Conservation (phyloP, 2,113 vertebrate genomes). For the Prolemur simus region DNA sequence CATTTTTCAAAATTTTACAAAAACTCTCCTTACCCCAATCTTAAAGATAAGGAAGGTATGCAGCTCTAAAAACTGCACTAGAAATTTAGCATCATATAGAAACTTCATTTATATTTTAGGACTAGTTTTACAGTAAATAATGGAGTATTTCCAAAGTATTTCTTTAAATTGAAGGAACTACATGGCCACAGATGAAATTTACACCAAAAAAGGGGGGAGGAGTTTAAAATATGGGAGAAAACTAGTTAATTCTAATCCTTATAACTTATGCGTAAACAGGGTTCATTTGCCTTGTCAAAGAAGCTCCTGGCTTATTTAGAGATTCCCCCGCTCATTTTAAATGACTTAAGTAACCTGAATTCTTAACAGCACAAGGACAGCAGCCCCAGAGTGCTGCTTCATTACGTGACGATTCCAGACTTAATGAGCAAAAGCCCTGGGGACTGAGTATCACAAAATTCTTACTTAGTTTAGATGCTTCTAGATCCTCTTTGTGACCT, state of each 20-base stretch:
- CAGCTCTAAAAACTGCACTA: not conserved
- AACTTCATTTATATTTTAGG: not conserved
- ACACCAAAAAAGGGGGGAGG: not conserved
- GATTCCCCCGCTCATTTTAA: not conserved
- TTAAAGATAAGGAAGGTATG: not conserved
- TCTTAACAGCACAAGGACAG: not conserved
- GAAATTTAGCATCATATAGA: not conserved
- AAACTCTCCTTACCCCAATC: too few relatives aligned
- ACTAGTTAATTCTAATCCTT: not conserved
- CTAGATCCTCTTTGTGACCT: not conserved
- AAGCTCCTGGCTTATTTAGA: not conserved
- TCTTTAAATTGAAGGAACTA: constrained; percentile 12
- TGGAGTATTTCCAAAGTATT: not conserved
- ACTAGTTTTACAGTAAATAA: not conserved
- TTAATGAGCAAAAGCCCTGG: not conserved
- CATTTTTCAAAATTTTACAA: not conserved
- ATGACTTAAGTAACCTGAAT: not conserved
- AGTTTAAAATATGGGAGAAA: not conserved
- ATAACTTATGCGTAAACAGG: not conserved
- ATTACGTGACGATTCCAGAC: not conserved
- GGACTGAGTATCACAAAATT: too few relatives aligned
- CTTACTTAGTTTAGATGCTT: not conserved
- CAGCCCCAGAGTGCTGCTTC: not conserved
- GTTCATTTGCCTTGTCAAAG: not conserved
- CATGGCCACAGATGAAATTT: not conserved